Percentiles rank a stretch among this genome's conserved stretches.
phyloP scores from a whole-genome alignment of 2,113 vertebrate genomes.

The Theropithecus gelada region DNA sequence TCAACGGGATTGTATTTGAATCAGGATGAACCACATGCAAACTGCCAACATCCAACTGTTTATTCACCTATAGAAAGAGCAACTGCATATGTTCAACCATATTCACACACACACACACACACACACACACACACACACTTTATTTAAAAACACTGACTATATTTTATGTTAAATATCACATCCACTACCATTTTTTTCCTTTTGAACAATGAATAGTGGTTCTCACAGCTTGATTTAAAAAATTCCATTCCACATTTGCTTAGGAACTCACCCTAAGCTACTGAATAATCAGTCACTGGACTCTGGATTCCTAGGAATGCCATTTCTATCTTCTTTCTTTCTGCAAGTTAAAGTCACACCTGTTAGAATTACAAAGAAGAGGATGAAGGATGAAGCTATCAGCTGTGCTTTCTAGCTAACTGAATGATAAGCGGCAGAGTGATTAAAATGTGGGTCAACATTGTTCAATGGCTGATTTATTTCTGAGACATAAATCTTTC shows the following conservation, averaged over 20 bases:
- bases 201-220: slow-evolving; percentile 10
- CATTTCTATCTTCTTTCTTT: background rate
- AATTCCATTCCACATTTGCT: background rate
- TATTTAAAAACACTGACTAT: background rate
- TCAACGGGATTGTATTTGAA: background rate
- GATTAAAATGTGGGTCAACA: background rate
- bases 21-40: background rate
- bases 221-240: background rate
- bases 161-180: background rate
- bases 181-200: background rate
- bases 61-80: background rate
- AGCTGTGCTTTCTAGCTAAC: background rate
- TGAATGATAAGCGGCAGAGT: background rate
- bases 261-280: background rate
- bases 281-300: background rate
- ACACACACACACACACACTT: background rate
- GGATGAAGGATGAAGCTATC: background rate
- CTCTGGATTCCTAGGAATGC: background rate
- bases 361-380: background rate
- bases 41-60: background rate
- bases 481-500: background rate
- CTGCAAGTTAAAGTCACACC: background rate
- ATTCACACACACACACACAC: background rate
- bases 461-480: background rate
- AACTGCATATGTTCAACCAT: background rate